phyloP scores from a whole-genome alignment of 2,888 invertebrate genomes.

The Lycia hirtaria region DNA sequence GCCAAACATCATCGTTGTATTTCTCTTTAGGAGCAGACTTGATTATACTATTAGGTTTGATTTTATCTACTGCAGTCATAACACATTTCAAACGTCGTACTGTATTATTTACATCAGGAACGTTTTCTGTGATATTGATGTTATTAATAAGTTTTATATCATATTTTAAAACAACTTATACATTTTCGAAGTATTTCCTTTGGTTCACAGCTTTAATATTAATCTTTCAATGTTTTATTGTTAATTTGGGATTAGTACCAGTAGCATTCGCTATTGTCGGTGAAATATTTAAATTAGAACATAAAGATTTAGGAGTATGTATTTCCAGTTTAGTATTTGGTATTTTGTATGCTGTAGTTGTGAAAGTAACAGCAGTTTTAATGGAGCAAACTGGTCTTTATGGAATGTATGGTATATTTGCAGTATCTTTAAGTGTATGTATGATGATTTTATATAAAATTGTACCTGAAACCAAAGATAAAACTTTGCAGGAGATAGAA shows the following conservation, averaged over 20 bases:
- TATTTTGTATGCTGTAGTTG: constrained; percentile 43
- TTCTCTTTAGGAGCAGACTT: constrained; percentile 53
- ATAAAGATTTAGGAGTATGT: constrained; percentile 52
- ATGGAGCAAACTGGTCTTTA: constrained; percentile 49
- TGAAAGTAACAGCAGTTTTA: constrained; percentile 55
- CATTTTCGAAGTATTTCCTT: constrained; percentile 23
- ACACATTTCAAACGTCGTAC: constrained; percentile 48
- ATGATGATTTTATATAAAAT: constrained; percentile 47
- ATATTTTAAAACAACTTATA: constrained; percentile 42
- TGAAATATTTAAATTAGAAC: constrained; percentile 59
- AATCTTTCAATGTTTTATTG: constrained; percentile 47
- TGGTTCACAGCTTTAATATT: constrained; percentile 52
- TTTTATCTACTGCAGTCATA: constrained; percentile 47
- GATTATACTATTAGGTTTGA: constrained; percentile 46
- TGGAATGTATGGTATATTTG: constrained; percentile 52
- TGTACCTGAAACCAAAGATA: constrained; percentile 60
- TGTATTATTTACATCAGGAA: constrained; percentile 49
- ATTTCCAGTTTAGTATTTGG: constrained; percentile 52
- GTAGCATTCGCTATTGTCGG: constrained; percentile 48
- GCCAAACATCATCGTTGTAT: constrained; percentile 50
- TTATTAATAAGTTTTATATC: constrained; percentile 45
- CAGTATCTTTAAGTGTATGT: constrained; percentile 43
- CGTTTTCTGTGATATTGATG: constrained; percentile 46
- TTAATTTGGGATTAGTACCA: constrained; percentile 50
- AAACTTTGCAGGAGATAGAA: constrained; percentile 56